A percentile compares a stretch with the other conserved stretches of the same genome.
These are phyloP conservation scores for Sclerodermus sp. DNA, from an alignment of 2,888 invertebrate species.

Conservation along the genomic window DNA sequence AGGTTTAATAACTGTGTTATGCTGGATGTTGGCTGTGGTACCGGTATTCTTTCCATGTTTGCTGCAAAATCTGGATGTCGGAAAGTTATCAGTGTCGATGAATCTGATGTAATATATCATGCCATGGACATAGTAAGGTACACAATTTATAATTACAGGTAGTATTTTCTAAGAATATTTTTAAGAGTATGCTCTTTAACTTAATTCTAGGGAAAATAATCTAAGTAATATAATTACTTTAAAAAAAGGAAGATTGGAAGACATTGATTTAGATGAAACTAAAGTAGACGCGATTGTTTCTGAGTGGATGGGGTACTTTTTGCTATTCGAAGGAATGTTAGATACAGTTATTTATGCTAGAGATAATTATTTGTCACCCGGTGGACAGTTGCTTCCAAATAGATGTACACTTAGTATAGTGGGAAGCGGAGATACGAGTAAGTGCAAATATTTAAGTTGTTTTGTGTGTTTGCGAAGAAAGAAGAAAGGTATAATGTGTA, in stretches of 20 bases:
- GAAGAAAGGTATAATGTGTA: slow-evolving; percentile 3
- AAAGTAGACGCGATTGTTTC: slow-evolving; percentile 92
- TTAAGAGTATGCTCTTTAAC: background rate
- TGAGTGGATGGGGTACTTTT: slow-evolving; percentile 99
- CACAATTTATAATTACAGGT: slow-evolving; percentile 30
- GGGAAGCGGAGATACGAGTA: slow-evolving; percentile 75
- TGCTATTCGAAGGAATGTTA: slow-evolving; percentile 95
- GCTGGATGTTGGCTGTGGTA: slow-evolving; percentile 96
- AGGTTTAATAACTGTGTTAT: slow-evolving; percentile 77
- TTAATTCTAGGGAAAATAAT: slow-evolving; percentile 68
- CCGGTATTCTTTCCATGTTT: slow-evolving; percentile 97
- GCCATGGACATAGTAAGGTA: slow-evolving; percentile 93
- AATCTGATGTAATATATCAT: slow-evolving; percentile 93
- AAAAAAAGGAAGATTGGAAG: slow-evolving; percentile 85
- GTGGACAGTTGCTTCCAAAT: slow-evolving; percentile 81
- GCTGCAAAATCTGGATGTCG: slow-evolving; percentile 92
- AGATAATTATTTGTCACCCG: slow-evolving; percentile 75
- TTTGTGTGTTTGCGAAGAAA: background rate
- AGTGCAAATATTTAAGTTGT: slow-evolving; percentile 2
- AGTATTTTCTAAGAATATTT: background rate
- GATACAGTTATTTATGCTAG: slow-evolving; percentile 90
- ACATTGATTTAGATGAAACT: slow-evolving; percentile 72
- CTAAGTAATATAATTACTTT: slow-evolving; percentile 73
- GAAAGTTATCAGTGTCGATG: slow-evolving; percentile 90
- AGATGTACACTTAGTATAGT: slow-evolving; percentile 79